Percentiles rank a stretch among this genome's conserved stretches.
phyloP scores from a whole-genome alignment of 2,113 vertebrate genomes.

The Callocephalon fimbriatum region DNA sequence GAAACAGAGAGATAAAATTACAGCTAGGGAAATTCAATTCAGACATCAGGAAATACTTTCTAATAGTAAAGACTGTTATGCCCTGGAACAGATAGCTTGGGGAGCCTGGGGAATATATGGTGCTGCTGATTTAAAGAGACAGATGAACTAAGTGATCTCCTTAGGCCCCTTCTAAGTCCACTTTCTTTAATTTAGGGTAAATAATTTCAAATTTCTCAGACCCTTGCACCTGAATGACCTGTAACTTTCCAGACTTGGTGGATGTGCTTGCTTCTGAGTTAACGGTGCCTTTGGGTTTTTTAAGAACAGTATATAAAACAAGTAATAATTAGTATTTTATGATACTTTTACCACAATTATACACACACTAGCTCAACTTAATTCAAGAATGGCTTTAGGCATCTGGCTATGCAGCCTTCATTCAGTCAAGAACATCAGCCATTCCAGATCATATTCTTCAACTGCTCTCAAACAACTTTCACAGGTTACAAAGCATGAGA shows the following conservation, averaged over 20 bases:
- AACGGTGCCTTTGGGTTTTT: not conserved
- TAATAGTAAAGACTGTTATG: not conserved
- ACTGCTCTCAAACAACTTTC: not conserved
- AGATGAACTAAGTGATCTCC: slow-evolving; percentile 5
- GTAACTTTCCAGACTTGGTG: not conserved
- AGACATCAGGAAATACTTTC: slow-evolving; percentile 54
- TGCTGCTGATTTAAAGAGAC: not conserved
- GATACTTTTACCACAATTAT: not conserved
- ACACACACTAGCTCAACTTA: not conserved
- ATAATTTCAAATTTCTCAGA: not conserved
- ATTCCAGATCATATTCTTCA: not conserved
- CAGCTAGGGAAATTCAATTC: slow-evolving; percentile 34
- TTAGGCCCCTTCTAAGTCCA: not conserved
- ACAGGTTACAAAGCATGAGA: not conserved
- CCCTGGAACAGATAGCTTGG: not conserved
- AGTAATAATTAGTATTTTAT: not conserved
- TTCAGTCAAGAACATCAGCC: not conserved
- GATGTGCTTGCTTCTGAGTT: not conserved
- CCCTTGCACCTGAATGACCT: not conserved
- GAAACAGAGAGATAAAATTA: slow-evolving; percentile 39
- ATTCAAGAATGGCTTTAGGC: slow-evolving; percentile 12
- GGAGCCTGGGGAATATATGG: not conserved
- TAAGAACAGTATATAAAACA: not conserved
- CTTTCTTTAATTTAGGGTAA: slow-evolving; percentile 7
- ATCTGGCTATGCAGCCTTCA: not conserved